A percentile compares a stretch with the other conserved stretches of the same genome.
Evolutionary conservation across 2,888 invertebrate species (phyloP).

Genomic region (Brenthis daphne): DNA sequence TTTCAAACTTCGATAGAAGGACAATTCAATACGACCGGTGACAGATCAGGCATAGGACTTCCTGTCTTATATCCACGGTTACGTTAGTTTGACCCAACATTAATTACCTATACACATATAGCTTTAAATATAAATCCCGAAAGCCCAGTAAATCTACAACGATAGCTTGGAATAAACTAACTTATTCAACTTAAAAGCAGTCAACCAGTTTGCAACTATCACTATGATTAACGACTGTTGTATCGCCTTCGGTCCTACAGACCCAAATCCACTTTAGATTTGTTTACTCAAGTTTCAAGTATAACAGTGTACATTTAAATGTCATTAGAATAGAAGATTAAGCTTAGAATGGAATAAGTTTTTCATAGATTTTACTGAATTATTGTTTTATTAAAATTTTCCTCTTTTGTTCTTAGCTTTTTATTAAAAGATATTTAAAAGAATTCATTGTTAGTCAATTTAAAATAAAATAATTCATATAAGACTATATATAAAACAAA

Average conservation of each 20-base stretch:
- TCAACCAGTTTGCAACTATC: conserved; percentile 40
- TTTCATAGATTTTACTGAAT: background rate
- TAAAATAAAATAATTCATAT: too few relatives aligned
- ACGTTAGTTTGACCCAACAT: too few relatives aligned
- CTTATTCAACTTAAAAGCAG: conserved; percentile 36
- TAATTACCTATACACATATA: too few relatives aligned
- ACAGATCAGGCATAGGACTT: too few relatives aligned
- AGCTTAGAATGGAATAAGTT: background rate
- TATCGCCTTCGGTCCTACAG: conserved; percentile 39
- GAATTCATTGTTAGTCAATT: too few relatives aligned
- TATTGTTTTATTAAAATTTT: conserved; percentile 5
- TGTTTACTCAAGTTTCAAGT: conserved; percentile 31
- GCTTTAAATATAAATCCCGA: background rate
- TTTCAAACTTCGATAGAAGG: too few relatives aligned
- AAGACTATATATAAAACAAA: too few relatives aligned
- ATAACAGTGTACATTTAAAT: conserved; percentile 19
- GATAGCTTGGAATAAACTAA: conserved; percentile 39
- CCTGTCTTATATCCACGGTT: too few relatives aligned
- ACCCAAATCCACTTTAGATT: conserved; percentile 35
- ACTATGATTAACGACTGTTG: conserved; percentile 42
- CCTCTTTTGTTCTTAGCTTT: background rate
- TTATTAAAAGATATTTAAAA: background rate
- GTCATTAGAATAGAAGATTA: conserved; percentile 13
- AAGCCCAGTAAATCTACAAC: background rate
- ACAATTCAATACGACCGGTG: too few relatives aligned